phyloP scores from a whole-genome alignment of 2,113 vertebrate species.

The Equus quagga region DNA sequence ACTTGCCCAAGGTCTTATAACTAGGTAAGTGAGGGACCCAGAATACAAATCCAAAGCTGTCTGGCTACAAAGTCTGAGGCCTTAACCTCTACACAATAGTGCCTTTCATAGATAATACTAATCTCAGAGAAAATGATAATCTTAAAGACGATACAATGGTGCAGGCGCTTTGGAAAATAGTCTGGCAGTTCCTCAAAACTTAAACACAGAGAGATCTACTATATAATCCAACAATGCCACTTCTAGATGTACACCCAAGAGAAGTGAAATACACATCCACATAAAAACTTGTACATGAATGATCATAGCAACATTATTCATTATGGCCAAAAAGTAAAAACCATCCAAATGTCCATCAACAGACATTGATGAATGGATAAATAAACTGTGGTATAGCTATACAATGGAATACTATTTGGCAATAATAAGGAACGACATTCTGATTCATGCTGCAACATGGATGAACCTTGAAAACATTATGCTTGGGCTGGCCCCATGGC shows the following conservation, averaged over 20 bases:
- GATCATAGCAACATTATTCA: background rate
- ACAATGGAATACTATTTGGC: background rate
- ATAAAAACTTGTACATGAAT: background rate
- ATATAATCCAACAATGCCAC: background rate
- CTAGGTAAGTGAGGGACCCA: background rate
- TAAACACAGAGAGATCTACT: background rate
- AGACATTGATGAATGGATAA: background rate
- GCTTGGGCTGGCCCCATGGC: background rate
- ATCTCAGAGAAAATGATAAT: background rate
- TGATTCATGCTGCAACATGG: background rate
- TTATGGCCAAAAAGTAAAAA: slow-evolving; percentile 13
- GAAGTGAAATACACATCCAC: background rate
- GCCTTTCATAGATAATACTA: background rate
- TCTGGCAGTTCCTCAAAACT: background rate
- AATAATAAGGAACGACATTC: background rate
- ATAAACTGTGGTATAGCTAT: background rate
- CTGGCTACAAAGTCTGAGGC: background rate
- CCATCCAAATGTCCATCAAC: background rate
- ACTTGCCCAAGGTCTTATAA: background rate
- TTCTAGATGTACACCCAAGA: background rate
- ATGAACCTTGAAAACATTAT: background rate
- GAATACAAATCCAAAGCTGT: slow-evolving; percentile 1
- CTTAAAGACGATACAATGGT: background rate
- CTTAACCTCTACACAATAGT: slow-evolving; percentile 10
- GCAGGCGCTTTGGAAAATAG: background rate